phyloP scores from a whole-genome alignment of 2,113 vertebrate species.

The Calcarius ornatus region DNA sequence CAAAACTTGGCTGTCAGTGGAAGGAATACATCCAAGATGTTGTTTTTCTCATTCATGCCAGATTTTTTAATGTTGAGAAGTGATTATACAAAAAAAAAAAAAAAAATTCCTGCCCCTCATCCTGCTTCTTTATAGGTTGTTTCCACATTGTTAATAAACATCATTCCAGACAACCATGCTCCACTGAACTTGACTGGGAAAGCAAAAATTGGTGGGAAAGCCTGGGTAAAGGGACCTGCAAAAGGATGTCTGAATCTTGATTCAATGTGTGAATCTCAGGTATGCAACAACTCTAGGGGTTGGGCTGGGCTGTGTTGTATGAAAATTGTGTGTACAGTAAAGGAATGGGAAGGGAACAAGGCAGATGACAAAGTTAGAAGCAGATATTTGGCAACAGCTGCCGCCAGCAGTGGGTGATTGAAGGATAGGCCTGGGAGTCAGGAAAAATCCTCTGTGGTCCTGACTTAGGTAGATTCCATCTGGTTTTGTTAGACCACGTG shows the following conservation, averaged over 20 bases:
- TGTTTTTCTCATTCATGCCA: neutral
- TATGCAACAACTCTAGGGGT: slow-evolving; percentile 22
- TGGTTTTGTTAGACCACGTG: neutral
- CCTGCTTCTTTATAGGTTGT: slow-evolving; percentile 79
- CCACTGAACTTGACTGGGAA: slow-evolving; percentile 87
- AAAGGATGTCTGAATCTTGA: slow-evolving; percentile 67
- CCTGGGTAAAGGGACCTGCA: slow-evolving; percentile 83
- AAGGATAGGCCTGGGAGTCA: neutral
- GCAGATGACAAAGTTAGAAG: neutral
- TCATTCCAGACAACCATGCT: slow-evolving; percentile 83
- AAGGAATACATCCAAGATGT: neutral
- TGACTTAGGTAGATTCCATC: neutral
- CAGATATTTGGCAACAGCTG: neutral
- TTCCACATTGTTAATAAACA: slow-evolving; percentile 90
- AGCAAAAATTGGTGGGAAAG: slow-evolving; percentile 87
- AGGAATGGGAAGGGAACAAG: neutral
- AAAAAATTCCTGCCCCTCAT: neutral
- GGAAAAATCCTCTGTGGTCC: neutral
- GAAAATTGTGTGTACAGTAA: neutral
- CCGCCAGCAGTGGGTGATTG: neutral
- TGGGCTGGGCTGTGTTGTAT: neutral
- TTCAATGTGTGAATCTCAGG: slow-evolving; percentile 95
- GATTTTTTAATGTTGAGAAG: neutral
- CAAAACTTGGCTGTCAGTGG: neutral
- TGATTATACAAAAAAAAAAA: neutral